phyloP scores from a whole-genome alignment of 92 coral and sea anemone genomes.

The Palythoa grandis region DNA sequence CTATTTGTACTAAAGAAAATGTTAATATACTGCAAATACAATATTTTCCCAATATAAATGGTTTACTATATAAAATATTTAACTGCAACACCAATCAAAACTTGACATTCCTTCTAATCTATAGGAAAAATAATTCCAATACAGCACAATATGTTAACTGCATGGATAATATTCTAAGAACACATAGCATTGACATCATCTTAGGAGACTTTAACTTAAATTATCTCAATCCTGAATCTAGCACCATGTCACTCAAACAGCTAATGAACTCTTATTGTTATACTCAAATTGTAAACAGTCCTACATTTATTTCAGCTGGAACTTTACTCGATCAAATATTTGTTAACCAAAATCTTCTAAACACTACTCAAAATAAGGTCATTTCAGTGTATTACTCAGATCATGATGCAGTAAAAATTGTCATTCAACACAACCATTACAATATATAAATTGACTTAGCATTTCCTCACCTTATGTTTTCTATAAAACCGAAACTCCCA shows the following conservation, averaged over 20 bases:
- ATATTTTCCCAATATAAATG: slow-evolving; percentile 58
- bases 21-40: slow-evolving; percentile 7
- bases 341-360: slow-evolving; percentile 35
- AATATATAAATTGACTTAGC: slow-evolving; percentile 15
- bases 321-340: slow-evolving; percentile 54
- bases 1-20: slow-evolving; percentile 46
- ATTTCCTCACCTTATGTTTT: slow-evolving; percentile 12
- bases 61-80: slow-evolving; percentile 9
- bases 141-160: slow-evolving; percentile 32
- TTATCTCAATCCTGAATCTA: slow-evolving; percentile 30
- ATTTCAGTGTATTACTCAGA: slow-evolving; percentile 53
- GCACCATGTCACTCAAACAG: slow-evolving; percentile 22
- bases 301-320: slow-evolving; percentile 58
- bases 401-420: slow-evolving; percentile 46
- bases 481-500: slow-evolving; percentile 13
- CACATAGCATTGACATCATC: slow-evolving; percentile 18
- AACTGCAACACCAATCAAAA: slow-evolving; percentile 12
- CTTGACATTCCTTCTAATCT: slow-evolving; percentile 45
- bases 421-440: slow-evolving; percentile 6
- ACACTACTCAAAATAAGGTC: slow-evolving; percentile 36
- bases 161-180: slow-evolving; percentile 22
- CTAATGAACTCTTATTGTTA: slow-evolving; percentile 8
- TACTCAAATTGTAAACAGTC: slow-evolving; percentile 51
- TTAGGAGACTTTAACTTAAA: slow-evolving; percentile 55
- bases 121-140: slow-evolving; percentile 51